phyloP scores from a whole-genome alignment of 2,113 vertebrate genomes.

The Mus pahari region DNA sequence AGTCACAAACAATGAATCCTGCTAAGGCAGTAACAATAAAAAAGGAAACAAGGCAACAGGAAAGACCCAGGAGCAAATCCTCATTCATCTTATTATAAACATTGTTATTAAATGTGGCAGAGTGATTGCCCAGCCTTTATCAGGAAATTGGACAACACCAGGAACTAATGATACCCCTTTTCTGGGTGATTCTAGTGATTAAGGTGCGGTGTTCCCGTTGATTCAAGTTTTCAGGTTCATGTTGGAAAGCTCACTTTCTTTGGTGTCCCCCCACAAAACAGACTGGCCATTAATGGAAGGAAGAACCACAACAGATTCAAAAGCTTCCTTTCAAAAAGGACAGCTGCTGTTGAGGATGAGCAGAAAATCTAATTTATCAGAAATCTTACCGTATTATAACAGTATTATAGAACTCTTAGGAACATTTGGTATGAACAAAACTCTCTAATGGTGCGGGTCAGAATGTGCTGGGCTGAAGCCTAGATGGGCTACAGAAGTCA shows the following conservation, averaged over 20 bases:
- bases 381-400: constrained; percentile 52
- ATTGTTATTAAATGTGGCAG: constrained; percentile 32
- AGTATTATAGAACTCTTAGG: constrained; percentile 70
- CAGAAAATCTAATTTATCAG: neutral
- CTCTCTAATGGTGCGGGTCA: constrained; percentile 59
- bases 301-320: constrained; percentile 44
- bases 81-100: constrained; percentile 45
- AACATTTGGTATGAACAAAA: constrained; percentile 74
- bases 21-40: constrained; percentile 44
- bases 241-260: constrained; percentile 62
- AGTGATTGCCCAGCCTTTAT: neutral
- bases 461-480: constrained; percentile 71
- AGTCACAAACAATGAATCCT: constrained; percentile 49
- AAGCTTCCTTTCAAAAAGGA: constrained; percentile 29
- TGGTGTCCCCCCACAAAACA: neutral
- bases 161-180: neutral
- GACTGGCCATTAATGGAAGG: constrained; percentile 51
- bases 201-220: constrained; percentile 58
- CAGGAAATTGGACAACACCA: constrained; percentile 44
- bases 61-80: neutral
- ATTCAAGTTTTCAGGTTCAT: constrained; percentile 61
- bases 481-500: constrained; percentile 70
- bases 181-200: constrained; percentile 56
- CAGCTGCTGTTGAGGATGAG: constrained; percentile 45
- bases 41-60: neutral